Base-by-base conservation (phyloP, 2,888 invertebrate genomes). In the Eilema caniola region DNA sequence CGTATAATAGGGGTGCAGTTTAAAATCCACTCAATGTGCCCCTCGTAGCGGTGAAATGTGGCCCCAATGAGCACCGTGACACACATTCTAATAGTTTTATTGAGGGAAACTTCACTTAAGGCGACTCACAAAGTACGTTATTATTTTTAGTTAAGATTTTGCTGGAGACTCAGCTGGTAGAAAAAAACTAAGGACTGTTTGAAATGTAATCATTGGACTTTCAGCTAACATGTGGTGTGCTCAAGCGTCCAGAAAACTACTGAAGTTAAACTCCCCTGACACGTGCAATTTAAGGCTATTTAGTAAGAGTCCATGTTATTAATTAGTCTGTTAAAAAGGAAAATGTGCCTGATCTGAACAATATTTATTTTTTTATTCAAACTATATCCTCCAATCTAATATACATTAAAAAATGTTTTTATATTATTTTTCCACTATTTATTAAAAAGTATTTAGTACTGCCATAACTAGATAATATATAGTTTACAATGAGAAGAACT, bases 1-100 rank as follows among this genome's bases (percentile, higher is more conserved):
- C 67, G 56, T 31, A 81, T 81, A 71, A 76, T 67, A 74, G 70
- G 63, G 62, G 79, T 84, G 83, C 83, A 84, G 79, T 86, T 89
- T 88, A 88, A 90, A 91, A 85, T 84, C 86, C 82, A 86, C 86
- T 86, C 81, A 80, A 81, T 78, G 80, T 83, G 77, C 79, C 78
- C 91, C 66, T 86, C 82, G 82, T 79, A 84, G 73, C 81, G 75
- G 86, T 91, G 90, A 92, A 87, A 89, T 92, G 90, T 90, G 84
- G 85, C 86, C 85, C 80, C 83, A 75, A 69, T 73, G 75, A 80
- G 72, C 84, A 83, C 80, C 93, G 94, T 95, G 94, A 94, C 93
- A 93, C 85, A 92, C 93, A 94, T 95, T 88, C 91, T 90, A 94
- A 95, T 92, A 90, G 92, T 90, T 90, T 88, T 90, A 88, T 90